A percentile compares a stretch with the other conserved stretches of the same genome.
Conservation (phyloP, 2,797 vertebrate genomes). For the Garrulus glandarius region DNA sequence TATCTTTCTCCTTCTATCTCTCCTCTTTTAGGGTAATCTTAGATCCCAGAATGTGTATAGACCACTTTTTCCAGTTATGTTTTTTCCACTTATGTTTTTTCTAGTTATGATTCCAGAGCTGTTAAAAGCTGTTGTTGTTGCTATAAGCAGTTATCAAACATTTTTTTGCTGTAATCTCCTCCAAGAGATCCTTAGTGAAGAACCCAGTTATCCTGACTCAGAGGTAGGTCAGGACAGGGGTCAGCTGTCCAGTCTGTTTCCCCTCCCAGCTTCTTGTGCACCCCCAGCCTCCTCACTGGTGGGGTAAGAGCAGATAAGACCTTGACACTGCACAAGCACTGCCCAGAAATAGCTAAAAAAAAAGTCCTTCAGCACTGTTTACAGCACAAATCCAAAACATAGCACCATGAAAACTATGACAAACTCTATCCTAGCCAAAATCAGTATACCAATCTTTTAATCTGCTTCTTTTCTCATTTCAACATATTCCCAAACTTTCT, state of each 20-base stretch:
- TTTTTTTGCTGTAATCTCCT: neutral
- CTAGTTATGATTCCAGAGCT: neutral
- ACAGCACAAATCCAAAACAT: neutral
- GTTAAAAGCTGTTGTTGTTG: neutral
- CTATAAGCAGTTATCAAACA: neutral
- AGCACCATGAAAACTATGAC: neutral
- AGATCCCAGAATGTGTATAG: neutral
- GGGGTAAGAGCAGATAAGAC: neutral
- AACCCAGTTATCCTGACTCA: neutral
- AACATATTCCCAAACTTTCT: neutral
- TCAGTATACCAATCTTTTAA: neutral
- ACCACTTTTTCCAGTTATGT: neutral
- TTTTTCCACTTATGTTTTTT: neutral
- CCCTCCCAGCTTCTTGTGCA: neutral
- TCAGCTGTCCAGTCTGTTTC: neutral
- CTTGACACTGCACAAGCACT: neutral
- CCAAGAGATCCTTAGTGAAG: neutral
- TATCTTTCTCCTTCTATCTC: neutral
- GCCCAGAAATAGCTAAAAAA: neutral
- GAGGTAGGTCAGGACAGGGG: rapidly evolving
- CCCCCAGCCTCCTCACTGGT: neutral
- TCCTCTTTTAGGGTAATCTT: neutral
- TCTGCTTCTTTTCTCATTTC: neutral
- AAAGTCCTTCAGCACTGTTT: neutral
- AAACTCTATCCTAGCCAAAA: neutral